Evolutionary conservation across 2,888 invertebrate species (phyloP), one percentile per base, ranked within the genome.

Genomic region (Flexamia atlantica): DNA sequence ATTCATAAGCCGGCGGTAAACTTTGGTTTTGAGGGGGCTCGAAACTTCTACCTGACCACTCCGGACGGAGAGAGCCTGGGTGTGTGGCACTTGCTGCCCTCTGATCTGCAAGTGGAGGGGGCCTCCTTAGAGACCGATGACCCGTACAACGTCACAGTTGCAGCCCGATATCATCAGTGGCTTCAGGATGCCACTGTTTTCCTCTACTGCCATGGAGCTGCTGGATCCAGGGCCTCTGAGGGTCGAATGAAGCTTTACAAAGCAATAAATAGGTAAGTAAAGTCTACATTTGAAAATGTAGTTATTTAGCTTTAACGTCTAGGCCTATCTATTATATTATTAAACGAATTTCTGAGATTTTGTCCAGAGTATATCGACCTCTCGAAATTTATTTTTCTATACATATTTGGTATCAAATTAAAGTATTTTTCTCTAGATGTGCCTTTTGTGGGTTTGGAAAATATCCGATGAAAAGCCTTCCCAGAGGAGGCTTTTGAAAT

Each of bases 1-100:
- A 9, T 64, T 25, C 64, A 28, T 12, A 64, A 28, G 1, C 64
- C 64, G 14, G 25, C 28, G 30, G 9, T 23, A 23, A 64, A 64
- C 30, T 64, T 28, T 30, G 64, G 64, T 14, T 17, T 64, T 14
- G 17, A 28, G 30, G 64, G 64, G 14, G 64, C 64, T 64, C 64
- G 64, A 0, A 64, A 64, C 30, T 64, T 64, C 64, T 64, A 64
- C 64, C 64, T 64, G 28, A 64, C 64, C 5, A 10, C 64, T 14
- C 64, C 64, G 14, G 64, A 64, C 20, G 64, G 64, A 2, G 30
- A 2, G 12, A 30, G 4, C 7, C 64, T 64, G 7, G 64, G 64
- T 1, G 64, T 64, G 64, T 64, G 64, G 64, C 64, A 64, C 17
- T 28, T 12, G 12, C 64, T 64, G 64, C 64, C 64, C 4, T 28